Evolutionary conservation across 1,140 invertebrate species (phyloP).

Genomic region (Drosophila virilis): DNA sequence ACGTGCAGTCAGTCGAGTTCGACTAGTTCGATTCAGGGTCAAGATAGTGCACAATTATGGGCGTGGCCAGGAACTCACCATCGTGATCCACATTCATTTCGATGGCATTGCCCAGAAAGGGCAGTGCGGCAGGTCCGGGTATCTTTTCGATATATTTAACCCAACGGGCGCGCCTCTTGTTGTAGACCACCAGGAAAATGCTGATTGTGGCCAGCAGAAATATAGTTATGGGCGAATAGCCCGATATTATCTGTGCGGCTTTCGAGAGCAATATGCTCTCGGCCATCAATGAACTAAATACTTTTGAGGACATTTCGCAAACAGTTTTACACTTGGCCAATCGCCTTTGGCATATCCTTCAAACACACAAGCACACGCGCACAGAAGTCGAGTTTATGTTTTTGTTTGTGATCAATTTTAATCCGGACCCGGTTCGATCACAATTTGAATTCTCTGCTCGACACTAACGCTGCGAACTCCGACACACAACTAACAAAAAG

Average conservation of each 20-base stretch:
- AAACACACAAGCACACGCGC: constrained; percentile 1
- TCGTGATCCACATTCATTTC: constrained; percentile 85
- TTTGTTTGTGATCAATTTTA: not conserved
- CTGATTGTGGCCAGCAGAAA: constrained; percentile 62
- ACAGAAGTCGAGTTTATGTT: constrained; percentile 16
- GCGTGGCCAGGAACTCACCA: constrained; percentile 65
- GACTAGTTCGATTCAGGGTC: constrained; percentile 57
- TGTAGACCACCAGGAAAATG: constrained; percentile 80
- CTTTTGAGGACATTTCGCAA: constrained; percentile 72
- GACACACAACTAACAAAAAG: constrained; percentile 80
- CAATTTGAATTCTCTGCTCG: constrained; percentile 31
- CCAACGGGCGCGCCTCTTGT: constrained; percentile 81
- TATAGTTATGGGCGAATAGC: constrained; percentile 76
- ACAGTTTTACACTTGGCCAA: constrained; percentile 18
- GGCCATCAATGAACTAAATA: constrained; percentile 70
- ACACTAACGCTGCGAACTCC: constrained; percentile 71
- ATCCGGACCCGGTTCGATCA: constrained; percentile 31
- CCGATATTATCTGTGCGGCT: constrained; percentile 64
- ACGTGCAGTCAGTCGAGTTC: constrained; percentile 4
- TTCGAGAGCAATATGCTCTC: constrained; percentile 78
- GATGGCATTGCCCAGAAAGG: constrained; percentile 86
- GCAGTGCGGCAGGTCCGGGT: constrained; percentile 86
- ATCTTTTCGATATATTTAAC: constrained; percentile 85
- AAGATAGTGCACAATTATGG: constrained; percentile 25
- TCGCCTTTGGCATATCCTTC: constrained; percentile 16